A percentile compares a stretch with the other conserved stretches of the same genome.
These are phyloP conservation scores for Coluber constrictor DNA, from an alignment of 2,797 vertebrate genomes.

Conservation along the genomic window DNA sequence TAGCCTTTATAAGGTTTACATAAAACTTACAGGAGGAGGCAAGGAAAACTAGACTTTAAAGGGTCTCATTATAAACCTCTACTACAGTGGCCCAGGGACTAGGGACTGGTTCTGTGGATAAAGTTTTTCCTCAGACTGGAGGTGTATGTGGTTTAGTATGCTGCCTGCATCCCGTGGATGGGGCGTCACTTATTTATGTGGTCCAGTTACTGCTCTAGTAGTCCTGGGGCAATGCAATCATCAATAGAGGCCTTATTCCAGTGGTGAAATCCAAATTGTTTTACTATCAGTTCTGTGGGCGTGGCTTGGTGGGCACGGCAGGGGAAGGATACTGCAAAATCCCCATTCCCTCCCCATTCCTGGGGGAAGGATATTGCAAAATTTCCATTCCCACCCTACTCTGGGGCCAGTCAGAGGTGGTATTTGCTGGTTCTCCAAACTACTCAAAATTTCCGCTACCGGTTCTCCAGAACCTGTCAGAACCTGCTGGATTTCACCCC, in stretches of 20 bases:
- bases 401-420: no score
- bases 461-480: no score
- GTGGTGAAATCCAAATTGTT: no score
- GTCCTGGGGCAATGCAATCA: background rate
- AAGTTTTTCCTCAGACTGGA: background rate
- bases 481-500: no score
- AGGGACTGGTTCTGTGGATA: background rate
- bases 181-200: background rate
- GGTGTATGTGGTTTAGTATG: background rate
- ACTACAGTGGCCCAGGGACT: background rate
- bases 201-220: background rate
- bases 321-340: no score
- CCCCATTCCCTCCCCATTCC: no score
- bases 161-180: background rate
- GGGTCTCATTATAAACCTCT: background rate
- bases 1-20: background rate
- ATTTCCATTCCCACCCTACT: no score
- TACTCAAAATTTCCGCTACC: no score
- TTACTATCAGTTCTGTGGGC: no score
- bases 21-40: background rate
- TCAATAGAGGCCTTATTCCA: background rate
- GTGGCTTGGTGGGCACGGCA: no score
- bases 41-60: background rate
- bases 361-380: no score
- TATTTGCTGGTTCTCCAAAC: no score